Base-by-base conservation (phyloP, 1,140 invertebrate species). In the Andricus grossulariae region DNA sequence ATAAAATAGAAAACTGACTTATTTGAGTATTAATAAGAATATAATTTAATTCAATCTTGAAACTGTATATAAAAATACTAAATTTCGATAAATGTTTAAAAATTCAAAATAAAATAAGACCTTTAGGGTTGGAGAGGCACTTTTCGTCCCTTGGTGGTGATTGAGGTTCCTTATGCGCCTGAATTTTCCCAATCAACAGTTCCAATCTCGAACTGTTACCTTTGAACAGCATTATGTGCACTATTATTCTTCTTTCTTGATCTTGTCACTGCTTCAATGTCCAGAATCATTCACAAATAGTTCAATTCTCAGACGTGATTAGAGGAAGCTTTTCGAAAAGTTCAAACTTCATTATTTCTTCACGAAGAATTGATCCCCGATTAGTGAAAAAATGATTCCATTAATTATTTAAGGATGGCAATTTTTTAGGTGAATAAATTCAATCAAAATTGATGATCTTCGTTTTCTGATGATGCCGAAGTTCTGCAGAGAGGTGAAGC, bases 161-260 rank as follows among this genome's bases (percentile, higher is more conserved):
- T 12, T 86, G 86, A 7, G 89, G 89, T 85, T 94, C 94, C 90
- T 96, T 96, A 82, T 95, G 95, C 4, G 95, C 95, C 86, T 96
- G 96, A 83, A 96, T 96, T 91, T 96, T 96, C 86, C 96, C 95
- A 81, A 96, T 96, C 80, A 96, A 92, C 83, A 96, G 93, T 90
- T 96, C 95, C 85, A 96, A 89, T 79, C 95, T 92, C 85, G 94
- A 95, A 91, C 95, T 96, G 88, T 96, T 96, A 77, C 95, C 95
- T 86, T 95, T 96, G 92, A 96, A 96, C 87, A 96, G 91, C 95
- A 96, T 96, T 82, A 87, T 89, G 83, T 77, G 45, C 66, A 7
- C 45, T 50, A 72, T 25, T 66, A 45, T 45, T 45, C 8, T 66
- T 66, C 12, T 5, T 25, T 60, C 21, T 60, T 60, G 19, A n/a